phyloP scores from a whole-genome alignment of 1,140 invertebrate species.

The Drosophila cardini region DNA sequence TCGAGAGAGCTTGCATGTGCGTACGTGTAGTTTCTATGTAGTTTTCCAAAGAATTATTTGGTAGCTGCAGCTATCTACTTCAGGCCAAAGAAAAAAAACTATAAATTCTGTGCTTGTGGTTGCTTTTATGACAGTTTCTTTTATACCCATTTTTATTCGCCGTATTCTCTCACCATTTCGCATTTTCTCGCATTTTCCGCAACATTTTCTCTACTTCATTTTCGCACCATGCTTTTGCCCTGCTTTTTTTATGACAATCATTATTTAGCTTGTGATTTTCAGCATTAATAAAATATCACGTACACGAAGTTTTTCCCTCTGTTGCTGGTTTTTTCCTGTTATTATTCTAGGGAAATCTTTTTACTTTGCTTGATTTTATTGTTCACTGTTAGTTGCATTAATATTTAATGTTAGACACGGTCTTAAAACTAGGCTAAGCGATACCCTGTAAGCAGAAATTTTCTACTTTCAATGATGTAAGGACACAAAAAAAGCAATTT shows the following conservation, averaged over 20 bases:
- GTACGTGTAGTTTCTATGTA: background rate
- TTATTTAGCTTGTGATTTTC: slow-evolving; percentile 53
- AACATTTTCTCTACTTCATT: slow-evolving; percentile 11
- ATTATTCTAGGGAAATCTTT: slow-evolving; percentile 11
- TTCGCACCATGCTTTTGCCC: background rate
- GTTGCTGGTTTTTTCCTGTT: background rate
- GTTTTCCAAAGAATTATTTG: slow-evolving; percentile 25
- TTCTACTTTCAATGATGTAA: background rate
- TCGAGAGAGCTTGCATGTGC: background rate
- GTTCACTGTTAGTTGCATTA: slow-evolving; percentile 19
- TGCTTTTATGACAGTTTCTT: slow-evolving; percentile 25
- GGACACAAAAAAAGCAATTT: no score
- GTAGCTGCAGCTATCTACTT: slow-evolving; percentile 24
- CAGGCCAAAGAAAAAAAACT: background rate
- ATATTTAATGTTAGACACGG: slow-evolving; percentile 26
- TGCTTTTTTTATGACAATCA: slow-evolving; percentile 42
- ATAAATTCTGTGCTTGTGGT: slow-evolving; percentile 33
- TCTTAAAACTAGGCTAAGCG: slow-evolving; percentile 2
- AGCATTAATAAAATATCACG: slow-evolving; percentile 68
- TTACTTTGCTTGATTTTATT: slow-evolving; percentile 14
- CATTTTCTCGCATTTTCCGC: slow-evolving; percentile 12
- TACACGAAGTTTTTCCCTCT: slow-evolving; percentile 31
- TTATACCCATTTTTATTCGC: no score
- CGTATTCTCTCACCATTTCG: background rate
- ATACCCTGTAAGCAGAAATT: background rate